Conservation (phyloP, 2,888 invertebrate species). For the Oconnorella tubifera region DNA sequence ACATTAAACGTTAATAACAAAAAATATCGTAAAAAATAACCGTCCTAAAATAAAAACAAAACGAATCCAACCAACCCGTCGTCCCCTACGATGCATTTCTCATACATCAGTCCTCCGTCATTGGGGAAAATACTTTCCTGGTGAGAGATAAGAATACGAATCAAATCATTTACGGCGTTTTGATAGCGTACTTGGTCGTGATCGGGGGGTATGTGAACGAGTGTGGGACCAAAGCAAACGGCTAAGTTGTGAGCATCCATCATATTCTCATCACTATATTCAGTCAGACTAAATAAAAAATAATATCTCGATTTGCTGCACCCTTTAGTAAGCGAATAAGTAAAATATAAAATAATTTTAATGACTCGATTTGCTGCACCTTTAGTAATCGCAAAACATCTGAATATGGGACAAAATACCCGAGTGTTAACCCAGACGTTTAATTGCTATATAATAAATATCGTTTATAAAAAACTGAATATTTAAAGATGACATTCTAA, state of each 20-base stretch:
- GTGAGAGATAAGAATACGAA: conserved; percentile 87
- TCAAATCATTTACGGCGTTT: conserved; percentile 86
- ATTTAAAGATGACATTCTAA: too few relatives aligned
- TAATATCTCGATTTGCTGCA: too few relatives aligned
- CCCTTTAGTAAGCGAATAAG: too few relatives aligned
- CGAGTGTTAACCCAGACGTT: too few relatives aligned
- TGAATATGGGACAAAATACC: too few relatives aligned
- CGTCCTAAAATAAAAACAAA: background rate
- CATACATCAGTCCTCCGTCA: conserved; percentile 51
- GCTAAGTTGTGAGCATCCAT: conserved; percentile 98
- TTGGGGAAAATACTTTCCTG: conserved; percentile 71
- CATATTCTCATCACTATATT: conserved; percentile 91
- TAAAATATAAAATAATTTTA: too few relatives aligned
- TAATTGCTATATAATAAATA: too few relatives aligned
- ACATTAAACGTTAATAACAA: too few relatives aligned
- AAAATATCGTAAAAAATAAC: background rate
- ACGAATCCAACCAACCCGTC: conserved; percentile 61
- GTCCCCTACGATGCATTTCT: conserved; percentile 63
- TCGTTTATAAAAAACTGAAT: too few relatives aligned
- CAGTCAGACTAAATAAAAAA: conserved; percentile 67
- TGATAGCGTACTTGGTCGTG: conserved; percentile 87
- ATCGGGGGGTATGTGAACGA: conserved; percentile 91
- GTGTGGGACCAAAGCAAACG: conserved; percentile 93
- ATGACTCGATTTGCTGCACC: too few relatives aligned
- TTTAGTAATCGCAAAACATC: too few relatives aligned